Conservation (phyloP, 2,113 vertebrate genomes). For the Ranitomeya imitator region DNA sequence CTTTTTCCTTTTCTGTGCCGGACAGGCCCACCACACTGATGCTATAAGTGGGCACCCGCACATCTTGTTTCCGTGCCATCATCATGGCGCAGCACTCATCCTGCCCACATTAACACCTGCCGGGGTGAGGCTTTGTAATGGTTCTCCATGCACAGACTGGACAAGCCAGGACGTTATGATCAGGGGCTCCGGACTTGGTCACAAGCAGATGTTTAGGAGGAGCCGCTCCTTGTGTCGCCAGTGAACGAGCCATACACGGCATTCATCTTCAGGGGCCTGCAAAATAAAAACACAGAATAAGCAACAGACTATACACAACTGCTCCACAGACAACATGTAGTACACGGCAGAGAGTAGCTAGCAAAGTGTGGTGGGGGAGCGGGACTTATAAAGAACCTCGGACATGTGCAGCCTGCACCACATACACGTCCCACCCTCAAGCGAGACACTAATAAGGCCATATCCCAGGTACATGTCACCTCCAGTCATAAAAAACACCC, state of each 20-base stretch:
- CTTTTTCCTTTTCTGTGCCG: slow-evolving; percentile 97
- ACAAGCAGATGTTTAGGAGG: background rate
- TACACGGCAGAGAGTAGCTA: too few relatives aligned
- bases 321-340: too few relatives aligned
- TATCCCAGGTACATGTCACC: too few relatives aligned
- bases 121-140: slow-evolving; percentile 60
- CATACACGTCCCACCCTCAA: too few relatives aligned
- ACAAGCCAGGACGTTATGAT: background rate
- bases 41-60: slow-evolving; percentile 90
- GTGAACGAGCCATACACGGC: background rate
- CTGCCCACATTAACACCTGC: slow-evolving; percentile 73
- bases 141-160: background rate
- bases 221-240: background rate
- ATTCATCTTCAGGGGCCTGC: background rate
- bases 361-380: too few relatives aligned
- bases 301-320: too few relatives aligned
- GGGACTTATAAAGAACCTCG: too few relatives aligned
- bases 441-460: background rate
- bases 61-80: slow-evolving; percentile 99
- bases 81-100: slow-evolving; percentile 87
- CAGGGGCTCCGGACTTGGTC: background rate
- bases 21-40: slow-evolving; percentile 94
- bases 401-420: too few relatives aligned
- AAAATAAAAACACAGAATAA: background rate
- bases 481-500: too few relatives aligned